phyloP scores from a whole-genome alignment of 2,113 vertebrate species.

The Prinia subflava region DNA sequence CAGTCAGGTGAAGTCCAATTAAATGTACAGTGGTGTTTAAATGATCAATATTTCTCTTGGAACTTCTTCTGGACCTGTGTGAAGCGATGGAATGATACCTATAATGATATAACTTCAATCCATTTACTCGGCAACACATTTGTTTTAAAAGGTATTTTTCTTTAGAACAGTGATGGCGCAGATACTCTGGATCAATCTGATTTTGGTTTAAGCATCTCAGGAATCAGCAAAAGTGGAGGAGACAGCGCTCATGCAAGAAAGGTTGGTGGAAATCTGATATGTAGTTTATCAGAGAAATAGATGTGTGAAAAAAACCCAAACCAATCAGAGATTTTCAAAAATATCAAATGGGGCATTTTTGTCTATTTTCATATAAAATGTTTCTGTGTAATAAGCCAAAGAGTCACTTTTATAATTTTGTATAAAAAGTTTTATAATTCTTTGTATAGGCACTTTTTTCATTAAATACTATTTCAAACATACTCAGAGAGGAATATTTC shows the following conservation, averaged over 20 bases:
- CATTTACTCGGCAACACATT: not conserved
- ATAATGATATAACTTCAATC: not conserved
- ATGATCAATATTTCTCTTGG: not conserved
- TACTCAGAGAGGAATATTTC: not conserved
- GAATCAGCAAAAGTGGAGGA: constrained; percentile 68
- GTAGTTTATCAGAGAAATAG: not conserved
- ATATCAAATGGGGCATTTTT: not conserved
- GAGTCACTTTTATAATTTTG: not conserved
- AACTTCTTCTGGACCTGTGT: not conserved
- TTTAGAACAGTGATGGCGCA: constrained; percentile 70
- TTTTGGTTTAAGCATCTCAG: constrained; percentile 84
- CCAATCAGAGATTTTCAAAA: not conserved
- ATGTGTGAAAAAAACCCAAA: not conserved
- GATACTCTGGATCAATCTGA: constrained; percentile 61
- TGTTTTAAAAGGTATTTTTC: not conserved
- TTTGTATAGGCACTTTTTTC: not conserved
- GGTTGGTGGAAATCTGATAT: constrained; percentile 51
- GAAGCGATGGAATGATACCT: not conserved
- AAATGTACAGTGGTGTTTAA: not conserved
- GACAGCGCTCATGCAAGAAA: constrained; percentile 61
- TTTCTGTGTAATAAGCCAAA: not conserved
- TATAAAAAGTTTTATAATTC: not conserved
- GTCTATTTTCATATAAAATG: not conserved
- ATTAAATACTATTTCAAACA: not conserved
- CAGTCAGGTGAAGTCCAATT: not conserved